Evolutionary conservation across 2,888 invertebrate species (phyloP).

Genomic region (Blera fallax): DNA sequence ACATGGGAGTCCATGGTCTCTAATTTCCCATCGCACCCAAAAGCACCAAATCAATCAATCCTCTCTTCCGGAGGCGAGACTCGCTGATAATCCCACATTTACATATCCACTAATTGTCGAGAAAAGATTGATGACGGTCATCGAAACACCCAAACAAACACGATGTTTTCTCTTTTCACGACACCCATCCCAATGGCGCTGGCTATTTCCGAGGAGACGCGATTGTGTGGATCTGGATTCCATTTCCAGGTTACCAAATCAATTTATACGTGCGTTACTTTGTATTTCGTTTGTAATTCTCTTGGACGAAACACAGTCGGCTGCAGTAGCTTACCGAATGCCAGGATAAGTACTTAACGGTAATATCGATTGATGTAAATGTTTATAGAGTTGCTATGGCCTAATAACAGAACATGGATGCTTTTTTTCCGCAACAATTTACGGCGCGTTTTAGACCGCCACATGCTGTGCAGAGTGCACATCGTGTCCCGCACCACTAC

Average conservation of each 20-base stretch:
- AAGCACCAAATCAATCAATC: constrained; percentile 39
- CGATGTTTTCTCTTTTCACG: not conserved
- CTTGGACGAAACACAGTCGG: no score
- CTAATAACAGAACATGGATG: constrained; percentile 37
- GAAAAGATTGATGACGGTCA: constrained; percentile 31
- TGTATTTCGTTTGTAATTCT: not conserved
- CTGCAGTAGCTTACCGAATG: constrained; percentile 18
- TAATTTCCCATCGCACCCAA: constrained; percentile 9
- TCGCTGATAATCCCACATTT: constrained; percentile 38
- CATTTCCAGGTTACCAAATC: not conserved
- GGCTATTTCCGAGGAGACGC: not conserved
- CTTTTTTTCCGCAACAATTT: constrained; percentile 2
- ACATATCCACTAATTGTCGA: constrained; percentile 42
- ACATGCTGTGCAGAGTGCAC: constrained; percentile 32
- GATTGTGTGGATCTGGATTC: not conserved
- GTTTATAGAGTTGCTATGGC: constrained; percentile 33
- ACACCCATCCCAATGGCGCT: not conserved
- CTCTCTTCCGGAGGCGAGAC: constrained; percentile 14
- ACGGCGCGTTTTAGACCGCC: constrained; percentile 26
- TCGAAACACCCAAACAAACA: constrained; percentile 8
- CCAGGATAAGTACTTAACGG: constrained; percentile 34
- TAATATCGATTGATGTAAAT: constrained; percentile 33
- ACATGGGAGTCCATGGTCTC: not conserved
- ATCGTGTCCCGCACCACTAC: constrained; percentile 13
- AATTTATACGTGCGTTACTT: not conserved